phyloP scores from a whole-genome alignment of 2,797 vertebrate species.

The Falco concolor region DNA sequence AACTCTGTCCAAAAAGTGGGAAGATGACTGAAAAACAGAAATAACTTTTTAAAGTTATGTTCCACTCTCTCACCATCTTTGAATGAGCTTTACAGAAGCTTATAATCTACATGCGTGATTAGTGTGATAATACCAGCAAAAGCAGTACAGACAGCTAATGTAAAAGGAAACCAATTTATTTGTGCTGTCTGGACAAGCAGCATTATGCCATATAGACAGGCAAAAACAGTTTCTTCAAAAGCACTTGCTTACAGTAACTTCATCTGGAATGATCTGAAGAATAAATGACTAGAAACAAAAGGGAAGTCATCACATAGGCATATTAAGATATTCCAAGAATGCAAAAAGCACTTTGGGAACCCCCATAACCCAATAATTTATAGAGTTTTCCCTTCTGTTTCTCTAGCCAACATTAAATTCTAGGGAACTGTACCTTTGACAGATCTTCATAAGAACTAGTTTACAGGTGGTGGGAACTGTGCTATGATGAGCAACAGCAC shows the following conservation, averaged over 20 bases:
- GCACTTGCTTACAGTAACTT: background rate
- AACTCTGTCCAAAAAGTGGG: background rate
- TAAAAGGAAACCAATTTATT: background rate
- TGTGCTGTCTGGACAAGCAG: background rate
- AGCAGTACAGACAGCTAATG: background rate
- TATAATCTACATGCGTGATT: background rate
- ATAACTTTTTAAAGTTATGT: background rate
- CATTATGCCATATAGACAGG: background rate
- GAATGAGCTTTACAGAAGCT: background rate
- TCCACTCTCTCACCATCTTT: background rate
- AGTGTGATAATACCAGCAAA: background rate
- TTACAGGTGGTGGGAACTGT: background rate
- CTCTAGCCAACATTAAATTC: background rate
- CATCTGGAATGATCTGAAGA: background rate
- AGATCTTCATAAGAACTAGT: background rate
- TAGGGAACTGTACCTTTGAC: background rate
- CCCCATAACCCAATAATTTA: background rate
- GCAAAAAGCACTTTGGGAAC: background rate
- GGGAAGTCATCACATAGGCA: background rate
- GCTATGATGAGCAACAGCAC: background rate
- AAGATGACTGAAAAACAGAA: background rate
- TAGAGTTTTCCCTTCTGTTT: background rate
- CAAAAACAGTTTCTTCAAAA: background rate
- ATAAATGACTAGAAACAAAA: background rate
- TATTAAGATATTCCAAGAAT: background rate